These are phyloP conservation scores for Corythaeola cristata DNA, from an alignment of 2,113 vertebrate genomes.

Conservation along the genomic window DNA sequence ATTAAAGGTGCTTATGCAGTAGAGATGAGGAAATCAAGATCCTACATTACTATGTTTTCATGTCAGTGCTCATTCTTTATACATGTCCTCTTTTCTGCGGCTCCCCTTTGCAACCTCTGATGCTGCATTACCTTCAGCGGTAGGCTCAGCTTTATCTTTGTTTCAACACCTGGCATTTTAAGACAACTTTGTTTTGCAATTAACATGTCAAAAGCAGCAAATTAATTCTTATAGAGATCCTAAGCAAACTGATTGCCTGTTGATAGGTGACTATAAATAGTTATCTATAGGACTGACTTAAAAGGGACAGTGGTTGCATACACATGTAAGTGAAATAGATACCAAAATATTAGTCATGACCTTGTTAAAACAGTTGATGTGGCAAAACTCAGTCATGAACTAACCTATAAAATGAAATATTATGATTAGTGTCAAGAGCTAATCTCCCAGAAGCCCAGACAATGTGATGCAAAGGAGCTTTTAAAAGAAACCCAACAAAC, in stretches of 20 bases:
- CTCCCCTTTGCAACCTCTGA: not conserved
- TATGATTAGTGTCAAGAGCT: conserved; percentile 21
- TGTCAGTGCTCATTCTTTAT: not conserved
- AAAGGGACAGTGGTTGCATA: not conserved
- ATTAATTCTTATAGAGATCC: not conserved
- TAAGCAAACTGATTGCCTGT: not conserved
- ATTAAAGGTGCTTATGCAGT: not conserved
- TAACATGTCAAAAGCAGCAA: not conserved
- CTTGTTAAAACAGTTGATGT: not conserved
- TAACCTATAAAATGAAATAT: not conserved
- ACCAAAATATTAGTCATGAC: conserved; percentile 32
- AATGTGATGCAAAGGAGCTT: conserved; percentile 7
- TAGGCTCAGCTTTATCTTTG: not conserved
- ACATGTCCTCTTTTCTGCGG: not conserved
- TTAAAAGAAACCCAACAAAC: conserved; percentile 1
- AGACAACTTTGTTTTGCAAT: not conserved
- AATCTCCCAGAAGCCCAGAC: not conserved
- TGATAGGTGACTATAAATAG: not conserved
- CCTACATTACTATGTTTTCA: not conserved
- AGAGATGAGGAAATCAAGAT: not conserved
- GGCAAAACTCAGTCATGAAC: conserved; percentile 26
- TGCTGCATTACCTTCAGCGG: not conserved
- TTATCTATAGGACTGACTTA: not conserved
- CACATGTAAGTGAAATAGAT: not conserved
- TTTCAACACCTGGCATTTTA: not conserved